Conservation (phyloP, 2,113 vertebrate species). For the Geococcyx californianus region DNA sequence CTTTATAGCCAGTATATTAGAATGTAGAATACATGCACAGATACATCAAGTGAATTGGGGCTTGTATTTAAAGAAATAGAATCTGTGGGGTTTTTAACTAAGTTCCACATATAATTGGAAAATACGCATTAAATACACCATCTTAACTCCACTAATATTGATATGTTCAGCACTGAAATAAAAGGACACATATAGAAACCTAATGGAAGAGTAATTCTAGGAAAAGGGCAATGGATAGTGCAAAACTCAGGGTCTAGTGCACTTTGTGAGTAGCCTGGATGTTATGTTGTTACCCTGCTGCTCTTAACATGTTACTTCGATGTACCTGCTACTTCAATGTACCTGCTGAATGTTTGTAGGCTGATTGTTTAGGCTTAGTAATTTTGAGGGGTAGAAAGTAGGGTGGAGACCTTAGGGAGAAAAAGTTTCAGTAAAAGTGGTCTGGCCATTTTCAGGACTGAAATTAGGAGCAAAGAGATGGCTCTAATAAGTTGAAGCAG, state of each 20-base stretch:
- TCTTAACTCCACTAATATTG: background rate
- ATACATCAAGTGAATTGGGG: background rate
- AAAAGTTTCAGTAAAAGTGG: background rate
- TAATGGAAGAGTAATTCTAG: background rate
- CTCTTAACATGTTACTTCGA: background rate
- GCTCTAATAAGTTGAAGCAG: background rate
- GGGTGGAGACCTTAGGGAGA: background rate
- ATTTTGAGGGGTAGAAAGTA: rapidly evolving
- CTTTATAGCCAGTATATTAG: background rate
- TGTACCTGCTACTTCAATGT: background rate
- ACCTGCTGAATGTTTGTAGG: background rate
- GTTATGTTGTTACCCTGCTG: background rate
- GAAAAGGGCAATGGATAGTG: background rate
- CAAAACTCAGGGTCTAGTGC: background rate
- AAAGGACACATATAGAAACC: background rate
- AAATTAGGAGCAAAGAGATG: background rate
- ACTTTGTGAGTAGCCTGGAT: background rate
- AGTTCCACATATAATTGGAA: background rate
- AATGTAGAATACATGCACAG: background rate
- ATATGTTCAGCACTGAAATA: background rate
- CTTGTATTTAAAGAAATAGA: background rate
- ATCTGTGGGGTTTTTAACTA: background rate
- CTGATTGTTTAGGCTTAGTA: background rate
- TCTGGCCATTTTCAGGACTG: background rate
- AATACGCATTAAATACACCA: background rate